phyloP scores from a whole-genome alignment of 2,888 invertebrate genomes.

The Magallana nippona region DNA sequence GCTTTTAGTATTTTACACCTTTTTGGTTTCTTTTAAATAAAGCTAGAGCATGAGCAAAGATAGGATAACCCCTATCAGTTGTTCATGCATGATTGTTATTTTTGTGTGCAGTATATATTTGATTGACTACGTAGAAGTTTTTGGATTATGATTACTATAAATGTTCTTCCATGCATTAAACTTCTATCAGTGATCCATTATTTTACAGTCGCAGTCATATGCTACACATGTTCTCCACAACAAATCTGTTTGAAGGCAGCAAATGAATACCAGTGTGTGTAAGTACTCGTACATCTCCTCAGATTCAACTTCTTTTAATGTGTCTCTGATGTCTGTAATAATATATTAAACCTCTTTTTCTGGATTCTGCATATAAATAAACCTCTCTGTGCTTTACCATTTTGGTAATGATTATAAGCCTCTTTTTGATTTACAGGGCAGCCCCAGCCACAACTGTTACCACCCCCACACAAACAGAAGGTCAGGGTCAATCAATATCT shows the following conservation, averaged over 20 bases:
- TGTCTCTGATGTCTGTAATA: background rate
- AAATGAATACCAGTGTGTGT: slow-evolving; percentile 6
- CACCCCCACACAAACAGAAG: background rate
- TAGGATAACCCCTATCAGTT: no score
- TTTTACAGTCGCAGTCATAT: background rate
- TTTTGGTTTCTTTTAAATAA: no score
- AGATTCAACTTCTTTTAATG: background rate
- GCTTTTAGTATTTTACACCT: no score
- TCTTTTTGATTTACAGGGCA: background rate
- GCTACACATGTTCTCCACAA: background rate
- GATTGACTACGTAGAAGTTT: no score
- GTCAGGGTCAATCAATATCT: background rate
- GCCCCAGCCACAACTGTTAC: slow-evolving; percentile 1
- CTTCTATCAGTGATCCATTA: background rate
- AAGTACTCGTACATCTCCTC: background rate
- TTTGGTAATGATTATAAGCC: no score
- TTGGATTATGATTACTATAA: no score
- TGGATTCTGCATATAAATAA: no score
- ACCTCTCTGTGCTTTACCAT: no score
- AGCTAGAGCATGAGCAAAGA: no score
- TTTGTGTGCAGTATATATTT: no score
- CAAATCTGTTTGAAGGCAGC: background rate
- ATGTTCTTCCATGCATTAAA: no score
- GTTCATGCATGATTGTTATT: no score
- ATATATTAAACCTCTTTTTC: background rate